Base-by-base conservation (phyloP, 2,797 vertebrate genomes). In the Gambelia wislizenii region DNA sequence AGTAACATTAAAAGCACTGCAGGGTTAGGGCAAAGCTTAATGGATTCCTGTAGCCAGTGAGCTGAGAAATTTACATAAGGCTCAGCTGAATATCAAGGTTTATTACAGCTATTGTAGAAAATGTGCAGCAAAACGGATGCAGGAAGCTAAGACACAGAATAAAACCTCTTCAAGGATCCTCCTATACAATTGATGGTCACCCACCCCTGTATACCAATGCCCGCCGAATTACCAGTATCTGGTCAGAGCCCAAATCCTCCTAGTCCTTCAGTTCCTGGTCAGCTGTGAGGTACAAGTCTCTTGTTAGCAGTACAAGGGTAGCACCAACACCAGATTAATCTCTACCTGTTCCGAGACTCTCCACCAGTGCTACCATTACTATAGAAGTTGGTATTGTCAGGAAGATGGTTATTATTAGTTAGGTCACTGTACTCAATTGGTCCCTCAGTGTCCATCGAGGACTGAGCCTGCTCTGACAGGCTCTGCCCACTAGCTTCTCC, bases 331-430 rank as follows among this genome's bases (percentile, higher is more conserved):
- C 91, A 87, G 47, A 80, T 84, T 91, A 90, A 94, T 75, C 95
- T 97, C 97, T 97, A 97, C 97, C 97, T 97, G 95, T 97, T 97
- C 91, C 95, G 96, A 0, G 97, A 96, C 91, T 97, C 97, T 96
- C 96, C 96, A 54, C 92, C 93, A 95, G 94, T 91, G 92, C 94
- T 84, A 91, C 91, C 95, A 76, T 95, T 96, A 95, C 91, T 95
- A 95, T 84, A 96, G 93, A 96, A 96, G 86, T 94, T 94, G 89
- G 95, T 92, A 70, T 94, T 95, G 59, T 96, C 95, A 74, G 96
- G 92, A 96, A 97, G 96, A 94, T 95, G 95, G 94, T 91, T 94
- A 91, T 93, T 96, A 92, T 86, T 96, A 96, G 96, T 97, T 95
- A 97, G 91, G 93, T 96, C 88, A 94, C 96, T 96, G 92, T 96